A percentile compares a stretch with the other conserved stretches of the same genome.
These are phyloP conservation scores for Ceratothoa steindachneri DNA, from an alignment of 2,888 invertebrate genomes.

Conservation along the genomic window DNA sequence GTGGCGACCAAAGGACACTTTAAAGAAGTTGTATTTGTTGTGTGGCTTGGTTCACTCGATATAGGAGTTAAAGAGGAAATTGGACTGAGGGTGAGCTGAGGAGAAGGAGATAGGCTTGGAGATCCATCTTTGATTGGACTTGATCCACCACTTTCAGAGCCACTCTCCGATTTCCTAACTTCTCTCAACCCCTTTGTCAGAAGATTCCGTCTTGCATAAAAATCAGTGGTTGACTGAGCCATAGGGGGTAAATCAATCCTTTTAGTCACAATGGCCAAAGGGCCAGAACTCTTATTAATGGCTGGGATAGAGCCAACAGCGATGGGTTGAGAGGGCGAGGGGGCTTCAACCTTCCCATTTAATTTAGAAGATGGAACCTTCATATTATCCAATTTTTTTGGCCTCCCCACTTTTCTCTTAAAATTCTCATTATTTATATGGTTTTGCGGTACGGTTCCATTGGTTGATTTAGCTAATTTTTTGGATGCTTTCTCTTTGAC, in stretches of 20 bases:
- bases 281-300: neutral
- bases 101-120: neutral
- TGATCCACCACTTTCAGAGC: constrained; percentile 11
- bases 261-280: neutral
- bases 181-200: constrained; percentile 42
- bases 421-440: neutral
- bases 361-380: neutral
- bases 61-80: neutral
- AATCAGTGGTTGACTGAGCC: constrained; percentile 11
- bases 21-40: neutral
- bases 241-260: neutral
- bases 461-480: neutral
- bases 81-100: neutral
- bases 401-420: neutral
- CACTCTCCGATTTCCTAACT: constrained; percentile 39
- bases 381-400: neutral
- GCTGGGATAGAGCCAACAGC: neutral
- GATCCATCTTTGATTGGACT: constrained; percentile 14
- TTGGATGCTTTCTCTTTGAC: constrained; percentile 18
- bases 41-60: neutral
- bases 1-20: constrained; percentile 24
- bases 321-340: neutral
- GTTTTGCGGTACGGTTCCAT: neutral
- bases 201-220: constrained; percentile 21
- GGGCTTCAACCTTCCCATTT: neutral